phyloP scores from a whole-genome alignment of 2,113 vertebrate species.

The Stegostoma tigrinum region DNA sequence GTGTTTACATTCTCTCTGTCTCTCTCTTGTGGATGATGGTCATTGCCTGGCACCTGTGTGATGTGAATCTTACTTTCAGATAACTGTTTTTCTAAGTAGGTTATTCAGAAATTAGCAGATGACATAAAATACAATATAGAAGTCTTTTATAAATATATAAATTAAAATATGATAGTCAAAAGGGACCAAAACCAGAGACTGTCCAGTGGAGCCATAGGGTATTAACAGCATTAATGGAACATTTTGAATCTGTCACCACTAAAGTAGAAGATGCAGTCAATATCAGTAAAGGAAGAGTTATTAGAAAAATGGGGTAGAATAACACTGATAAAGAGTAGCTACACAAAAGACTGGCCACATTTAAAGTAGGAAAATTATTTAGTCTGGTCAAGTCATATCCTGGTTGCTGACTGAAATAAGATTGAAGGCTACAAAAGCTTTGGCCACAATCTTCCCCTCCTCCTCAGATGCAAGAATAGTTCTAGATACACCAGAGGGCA shows the following conservation, averaged over 20 bases:
- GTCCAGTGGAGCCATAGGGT: neutral
- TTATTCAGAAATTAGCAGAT: neutral
- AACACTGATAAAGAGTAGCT: neutral
- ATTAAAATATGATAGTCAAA: neutral
- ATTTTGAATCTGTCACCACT: neutral
- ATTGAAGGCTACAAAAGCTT: neutral
- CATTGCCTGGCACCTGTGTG: too few relatives aligned
- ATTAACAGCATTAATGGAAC: neutral
- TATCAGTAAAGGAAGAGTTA: neutral
- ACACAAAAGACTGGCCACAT: neutral
- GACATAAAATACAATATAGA: neutral
- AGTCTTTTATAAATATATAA: neutral
- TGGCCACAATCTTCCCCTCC: neutral
- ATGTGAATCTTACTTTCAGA: too few relatives aligned
- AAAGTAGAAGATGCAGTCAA: neutral
- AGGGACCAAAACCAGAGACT: neutral
- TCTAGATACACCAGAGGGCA: too few relatives aligned
- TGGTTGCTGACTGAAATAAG: neutral
- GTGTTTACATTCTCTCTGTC: too few relatives aligned
- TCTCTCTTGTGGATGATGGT: too few relatives aligned
- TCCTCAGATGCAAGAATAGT: neutral
- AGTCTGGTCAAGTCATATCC: neutral
- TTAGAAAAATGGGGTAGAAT: neutral
- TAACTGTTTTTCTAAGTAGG: too few relatives aligned
- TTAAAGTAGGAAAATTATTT: neutral